Base-by-base conservation (phyloP, 2,888 invertebrate species). In the Athalia circularis region DNA sequence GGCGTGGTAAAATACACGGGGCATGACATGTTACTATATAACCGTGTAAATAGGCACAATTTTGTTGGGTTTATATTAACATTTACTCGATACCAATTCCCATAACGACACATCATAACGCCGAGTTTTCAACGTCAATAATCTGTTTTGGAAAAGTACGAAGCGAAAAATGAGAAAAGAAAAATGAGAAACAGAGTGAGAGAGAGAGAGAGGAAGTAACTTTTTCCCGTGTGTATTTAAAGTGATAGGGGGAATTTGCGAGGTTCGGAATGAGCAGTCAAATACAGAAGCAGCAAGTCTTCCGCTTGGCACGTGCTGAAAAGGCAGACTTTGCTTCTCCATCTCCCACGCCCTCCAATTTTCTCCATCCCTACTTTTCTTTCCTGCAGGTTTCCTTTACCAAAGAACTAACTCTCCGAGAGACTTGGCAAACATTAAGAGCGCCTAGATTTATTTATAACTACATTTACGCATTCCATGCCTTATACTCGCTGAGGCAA, bases 361-460 rank as follows among this genome's bases (percentile, higher is more conserved):
- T n/a, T 8, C 54, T n/a, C 54, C 54, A 54, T 54, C 8, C 8
- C 54, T 54, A 8, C 54, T 54, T n/a, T 8, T 11, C 54, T 29
- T 54, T n/a, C 54, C n/a, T 54, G 59, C 65, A 29, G 9, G 65
- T 47, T 43, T 64, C 8, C 45, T 72, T 72, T 62, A 48, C 75
- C 75, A 45, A 47, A 61, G 75, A 62, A 62, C 75, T 29, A 29
- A 29, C 29, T 29, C 29, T 75, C n/a, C 65, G 61, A 64, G 61
- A 54, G 67, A 75, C 79, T 85, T 81, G 83, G 81, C 86, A 84
- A 87, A 87, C 88, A 88, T 90, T 90, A 90, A 89, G 90, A 90
- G 90, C 89, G 88, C 85, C 89, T 89, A 88, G 90, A 90, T 90
- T 90, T 90, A 90, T 90, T 90, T 90, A 90, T 90, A 90, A 90